A percentile compares a stretch with the other conserved stretches of the same genome.
These are phyloP conservation scores for sheep (Ovis aries) DNA, from an alignment of 2,113 vertebrate genomes.

Conservation along the genomic window ARS-UI_Ramb_v3.0 NC_056074.1:25875001-25875500, in stretches of 20 bases:
- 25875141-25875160: background rate
- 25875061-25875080: background rate
- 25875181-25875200: background rate
- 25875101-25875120: background rate
- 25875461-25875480: background rate
- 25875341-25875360: background rate
- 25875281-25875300: conserved; percentile 15
- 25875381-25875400: background rate
- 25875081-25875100: background rate
- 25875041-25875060: background rate
- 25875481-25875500: background rate
- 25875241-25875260: background rate
- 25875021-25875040: background rate
- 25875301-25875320: background rate
- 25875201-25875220: background rate
- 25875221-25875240: background rate
- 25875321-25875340: background rate
- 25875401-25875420: background rate
- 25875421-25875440: background rate
- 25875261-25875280: conserved; percentile 63
- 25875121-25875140: background rate
- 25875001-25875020: background rate
- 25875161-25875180: background rate
- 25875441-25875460: background rate
- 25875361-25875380: background rate